A percentile compares a stretch with the other conserved stretches of the same genome.
Conservation (phyloP, 2,888 invertebrate genomes). For the Hetaerina titia region DNA sequence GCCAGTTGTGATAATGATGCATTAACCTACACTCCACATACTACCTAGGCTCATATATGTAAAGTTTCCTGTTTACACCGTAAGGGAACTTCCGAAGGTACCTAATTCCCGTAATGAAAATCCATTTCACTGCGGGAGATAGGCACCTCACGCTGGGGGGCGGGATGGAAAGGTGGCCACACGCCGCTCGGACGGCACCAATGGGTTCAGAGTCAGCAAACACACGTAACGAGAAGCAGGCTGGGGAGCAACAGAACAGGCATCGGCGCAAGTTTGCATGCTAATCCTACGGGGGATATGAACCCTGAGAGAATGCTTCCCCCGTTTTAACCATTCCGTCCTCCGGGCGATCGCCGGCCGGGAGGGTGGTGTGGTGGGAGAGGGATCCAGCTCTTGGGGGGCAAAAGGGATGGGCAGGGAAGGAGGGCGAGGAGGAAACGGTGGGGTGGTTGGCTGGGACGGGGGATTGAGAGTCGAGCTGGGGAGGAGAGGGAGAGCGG, state of each 20-base stretch:
- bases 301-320: constrained; percentile 24
- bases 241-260: background rate
- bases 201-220: background rate
- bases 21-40: background rate
- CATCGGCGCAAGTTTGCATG: constrained; percentile 21
- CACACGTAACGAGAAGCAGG: background rate
- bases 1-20: no score
- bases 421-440: background rate
- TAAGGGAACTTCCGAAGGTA: background rate
- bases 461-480: background rate
- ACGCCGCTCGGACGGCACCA: no score
- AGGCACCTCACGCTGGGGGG: no score
- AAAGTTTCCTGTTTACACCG: background rate
- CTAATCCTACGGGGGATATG: constrained; percentile 6
- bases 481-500: background rate
- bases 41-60: background rate
- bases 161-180: background rate
- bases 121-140: background rate
- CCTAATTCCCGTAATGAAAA: background rate
- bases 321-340: background rate
- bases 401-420: background rate
- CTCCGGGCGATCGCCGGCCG: background rate
- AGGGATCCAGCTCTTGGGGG: background rate
- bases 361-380: background rate
- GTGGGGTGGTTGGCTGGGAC: background rate